These are phyloP conservation scores for Bos taurus DNA, from an alignment of 2,113 vertebrate species.

Conservation along the genomic window ARS-UCD2.0 NC_037329.1:88956001-88956500, in stretches of 20 bases:
- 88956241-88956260: neutral
- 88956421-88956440: neutral
- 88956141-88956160: constrained; percentile 49
- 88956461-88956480: constrained; percentile 19
- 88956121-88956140: neutral
- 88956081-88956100: constrained; percentile 40
- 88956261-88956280: constrained; percentile 19
- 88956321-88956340: neutral
- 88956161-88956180: neutral
- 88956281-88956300: neutral
- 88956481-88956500: constrained; percentile 32
- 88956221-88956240: neutral
- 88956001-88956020: neutral
- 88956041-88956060: neutral
- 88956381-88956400: constrained; percentile 5
- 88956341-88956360: neutral
- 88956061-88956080: neutral
- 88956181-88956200: constrained; percentile 25
- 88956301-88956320: neutral
- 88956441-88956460: neutral
- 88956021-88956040: neutral
- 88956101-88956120: constrained; percentile 16
- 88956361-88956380: neutral
- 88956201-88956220: constrained; percentile 4
- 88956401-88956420: neutral